Evolutionary conservation across 2,888 invertebrate genomes (phyloP).

Genomic region (Eupithecia subfuscata): DNA sequence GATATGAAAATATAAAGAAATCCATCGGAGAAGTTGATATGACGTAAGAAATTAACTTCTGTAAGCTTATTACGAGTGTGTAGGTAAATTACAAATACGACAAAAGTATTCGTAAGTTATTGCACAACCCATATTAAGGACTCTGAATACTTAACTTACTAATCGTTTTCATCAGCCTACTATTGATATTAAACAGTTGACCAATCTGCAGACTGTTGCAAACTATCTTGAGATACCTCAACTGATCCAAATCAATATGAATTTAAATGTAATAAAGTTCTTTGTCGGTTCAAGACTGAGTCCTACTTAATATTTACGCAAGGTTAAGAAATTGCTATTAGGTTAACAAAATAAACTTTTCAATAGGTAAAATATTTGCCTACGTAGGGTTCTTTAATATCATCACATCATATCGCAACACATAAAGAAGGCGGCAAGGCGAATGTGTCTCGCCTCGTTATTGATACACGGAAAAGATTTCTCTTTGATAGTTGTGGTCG

Average conservation of each 20-base stretch:
- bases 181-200: too few relatives aligned
- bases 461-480: conserved; percentile 85
- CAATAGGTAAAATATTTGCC: conserved; percentile 7
- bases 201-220: neutral
- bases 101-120: too few relatives aligned
- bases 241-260: neutral
- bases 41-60: neutral
- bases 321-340: neutral
- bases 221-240: neutral
- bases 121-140: too few relatives aligned
- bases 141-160: too few relatives aligned
- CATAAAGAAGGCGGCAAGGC: conserved; percentile 58
- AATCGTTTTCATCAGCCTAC: too few relatives aligned
- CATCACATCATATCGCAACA: conserved; percentile 46
- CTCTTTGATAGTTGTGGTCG: conserved; percentile 84
- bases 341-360: neutral
- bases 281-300: neutral
- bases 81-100: too few relatives aligned
- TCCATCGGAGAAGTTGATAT: neutral
- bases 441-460: conserved; percentile 75
- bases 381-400: conserved; percentile 11
- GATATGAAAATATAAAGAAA: conserved; percentile 1
- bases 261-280: neutral
- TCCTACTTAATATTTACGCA: neutral
- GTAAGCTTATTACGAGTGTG: too few relatives aligned